Conservation (phyloP, 2,113 vertebrate species). For the Sinocyclocheilus grahami region DNA sequence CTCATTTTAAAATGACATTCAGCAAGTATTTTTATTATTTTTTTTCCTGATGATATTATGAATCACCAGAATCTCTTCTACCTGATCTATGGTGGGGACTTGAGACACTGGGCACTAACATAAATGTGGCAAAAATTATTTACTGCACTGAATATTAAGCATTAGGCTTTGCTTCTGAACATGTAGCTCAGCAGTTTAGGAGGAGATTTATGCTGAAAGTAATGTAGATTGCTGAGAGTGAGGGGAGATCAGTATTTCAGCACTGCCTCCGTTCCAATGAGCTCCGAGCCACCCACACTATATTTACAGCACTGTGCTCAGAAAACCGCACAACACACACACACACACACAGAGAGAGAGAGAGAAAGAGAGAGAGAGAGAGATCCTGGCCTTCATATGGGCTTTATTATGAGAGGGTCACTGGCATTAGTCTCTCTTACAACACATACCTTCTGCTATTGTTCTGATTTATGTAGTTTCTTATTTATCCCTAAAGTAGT, state of each 20-base stretch:
- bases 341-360: background rate
- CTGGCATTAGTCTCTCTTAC: conserved; percentile 23
- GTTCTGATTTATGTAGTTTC: conserved; percentile 9
- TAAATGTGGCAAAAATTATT: conserved; percentile 52
- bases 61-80: conserved; percentile 9
- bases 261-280: background rate
- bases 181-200: conserved; percentile 62
- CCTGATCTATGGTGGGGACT: conserved; percentile 2
- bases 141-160: conserved; percentile 61
- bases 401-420: background rate
- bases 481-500: conserved; percentile 8
- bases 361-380: background rate
- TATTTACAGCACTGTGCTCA: conserved; percentile 9
- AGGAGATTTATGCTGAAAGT: conserved; percentile 62
- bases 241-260: conserved; percentile 51
- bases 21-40: background rate
- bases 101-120: conserved; percentile 4
- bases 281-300: conserved; percentile 17
- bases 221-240: conserved; percentile 39
- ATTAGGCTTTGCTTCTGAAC: conserved; percentile 48
- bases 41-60: background rate
- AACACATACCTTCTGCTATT: background rate
- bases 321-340: background rate
- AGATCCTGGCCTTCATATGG: background rate
- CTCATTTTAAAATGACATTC: conserved; percentile 7